phyloP scores from a whole-genome alignment of 2,797 vertebrate species.

The Tangara arthus region DNA sequence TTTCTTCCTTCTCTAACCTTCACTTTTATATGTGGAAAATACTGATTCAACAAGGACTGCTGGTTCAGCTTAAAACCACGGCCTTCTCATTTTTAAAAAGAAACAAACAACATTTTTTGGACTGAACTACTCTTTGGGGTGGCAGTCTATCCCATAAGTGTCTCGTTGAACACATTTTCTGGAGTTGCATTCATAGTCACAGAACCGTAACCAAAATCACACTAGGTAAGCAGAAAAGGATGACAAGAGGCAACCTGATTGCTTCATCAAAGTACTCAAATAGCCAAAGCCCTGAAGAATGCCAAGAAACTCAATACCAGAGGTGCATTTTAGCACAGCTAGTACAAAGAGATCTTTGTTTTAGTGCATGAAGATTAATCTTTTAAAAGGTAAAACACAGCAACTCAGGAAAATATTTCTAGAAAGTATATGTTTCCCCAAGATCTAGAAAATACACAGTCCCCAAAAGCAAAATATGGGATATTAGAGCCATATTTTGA shows the following conservation, averaged over 20 bases:
- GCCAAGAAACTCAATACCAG: background rate
- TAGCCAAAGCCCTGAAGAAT: background rate
- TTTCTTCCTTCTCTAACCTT: background rate
- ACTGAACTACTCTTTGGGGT: background rate
- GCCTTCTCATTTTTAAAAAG: background rate
- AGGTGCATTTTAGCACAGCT: background rate
- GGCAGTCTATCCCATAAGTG: background rate
- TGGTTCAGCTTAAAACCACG: background rate
- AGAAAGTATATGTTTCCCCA: background rate
- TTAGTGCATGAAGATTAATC: background rate
- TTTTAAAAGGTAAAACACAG: background rate
- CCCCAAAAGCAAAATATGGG: background rate
- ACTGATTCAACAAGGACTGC: background rate
- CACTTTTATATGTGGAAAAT: background rate
- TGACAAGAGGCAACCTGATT: background rate
- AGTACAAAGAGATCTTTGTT: background rate
- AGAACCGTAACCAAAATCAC: background rate
- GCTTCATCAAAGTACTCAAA: background rate
- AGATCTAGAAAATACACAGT: background rate
- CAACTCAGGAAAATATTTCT: background rate
- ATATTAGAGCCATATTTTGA: background rate
- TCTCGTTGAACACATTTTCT: background rate
- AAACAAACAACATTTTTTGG: background rate
- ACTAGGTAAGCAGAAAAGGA: background rate
- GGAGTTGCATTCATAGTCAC: background rate